Conservation (phyloP, 2,113 vertebrate genomes). For the Pampusana beccarii region DNA sequence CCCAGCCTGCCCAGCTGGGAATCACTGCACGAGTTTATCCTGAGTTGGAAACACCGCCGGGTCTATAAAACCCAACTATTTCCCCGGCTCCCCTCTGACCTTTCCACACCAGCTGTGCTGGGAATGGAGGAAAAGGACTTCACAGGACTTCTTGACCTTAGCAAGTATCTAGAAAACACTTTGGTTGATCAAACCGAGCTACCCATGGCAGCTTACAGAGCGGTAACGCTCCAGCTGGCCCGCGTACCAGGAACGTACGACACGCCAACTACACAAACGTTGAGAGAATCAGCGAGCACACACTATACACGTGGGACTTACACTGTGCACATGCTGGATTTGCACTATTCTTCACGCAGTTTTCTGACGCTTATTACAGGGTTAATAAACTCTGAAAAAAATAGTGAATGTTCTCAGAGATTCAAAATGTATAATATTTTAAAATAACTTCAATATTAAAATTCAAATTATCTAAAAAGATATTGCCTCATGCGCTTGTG, state of each 20-base stretch:
- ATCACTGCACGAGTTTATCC: neutral
- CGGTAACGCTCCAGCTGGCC: neutral
- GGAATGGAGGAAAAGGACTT: neutral
- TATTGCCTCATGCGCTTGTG: neutral
- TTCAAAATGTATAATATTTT: neutral
- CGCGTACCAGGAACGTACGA: neutral
- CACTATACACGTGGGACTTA: neutral
- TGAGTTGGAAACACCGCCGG: neutral
- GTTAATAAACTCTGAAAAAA: neutral
- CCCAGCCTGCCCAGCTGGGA: neutral
- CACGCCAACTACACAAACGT: neutral
- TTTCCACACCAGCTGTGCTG: neutral
- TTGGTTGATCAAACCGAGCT: neutral
- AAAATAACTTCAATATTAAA: neutral
- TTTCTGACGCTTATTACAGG: neutral
- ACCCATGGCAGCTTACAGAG: neutral
- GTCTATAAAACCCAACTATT: neutral
- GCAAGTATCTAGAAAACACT: neutral
- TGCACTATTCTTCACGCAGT: rapidly evolving
- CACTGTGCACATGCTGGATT: neutral
- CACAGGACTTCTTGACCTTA: neutral
- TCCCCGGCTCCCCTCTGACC: neutral
- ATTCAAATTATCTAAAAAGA: neutral
- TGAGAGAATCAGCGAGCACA: neutral
- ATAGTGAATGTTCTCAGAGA: rapidly evolving